A percentile compares a stretch with the other conserved stretches of the same genome.
Conservation (phyloP, 2,797 vertebrate genomes). For the Sebastolobus alascanus region DNA sequence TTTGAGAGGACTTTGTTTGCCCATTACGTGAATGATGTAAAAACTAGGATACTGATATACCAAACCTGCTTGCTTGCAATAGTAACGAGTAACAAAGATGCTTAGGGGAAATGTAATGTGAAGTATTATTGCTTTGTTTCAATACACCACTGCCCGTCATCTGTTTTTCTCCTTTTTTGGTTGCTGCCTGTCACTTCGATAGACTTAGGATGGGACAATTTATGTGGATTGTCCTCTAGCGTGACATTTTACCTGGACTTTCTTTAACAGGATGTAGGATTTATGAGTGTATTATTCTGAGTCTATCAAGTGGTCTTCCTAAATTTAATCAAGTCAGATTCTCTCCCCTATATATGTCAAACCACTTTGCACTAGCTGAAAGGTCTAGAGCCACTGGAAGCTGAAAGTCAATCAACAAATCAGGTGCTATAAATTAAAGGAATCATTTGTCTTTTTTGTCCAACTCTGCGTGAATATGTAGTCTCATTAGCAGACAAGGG, state of each 20-base stretch:
- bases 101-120: no score
- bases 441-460: conserved; percentile 4
- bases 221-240: neutral
- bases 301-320: neutral
- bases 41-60: no score
- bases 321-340: neutral
- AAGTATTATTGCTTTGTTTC: no score
- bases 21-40: no score
- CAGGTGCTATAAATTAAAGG: conserved; percentile 4
- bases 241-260: conserved; percentile 10
- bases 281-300: neutral
- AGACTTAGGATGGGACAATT: conserved; percentile 4
- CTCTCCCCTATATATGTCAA: neutral
- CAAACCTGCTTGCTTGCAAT: no score
- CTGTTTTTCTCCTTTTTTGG: conserved; percentile 61
- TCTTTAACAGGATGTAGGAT: neutral
- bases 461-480: neutral
- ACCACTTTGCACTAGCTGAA: neutral
- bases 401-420: conserved; percentile 4
- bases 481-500: conserved; percentile 25
- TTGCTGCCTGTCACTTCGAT: conserved; percentile 36
- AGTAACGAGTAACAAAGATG: no score
- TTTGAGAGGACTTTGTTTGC: no score
- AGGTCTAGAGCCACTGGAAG: no score
- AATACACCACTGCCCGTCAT: conserved; percentile 12